Base-by-base conservation (phyloP, 1,140 invertebrate genomes). In the Ips typographus region DNA sequence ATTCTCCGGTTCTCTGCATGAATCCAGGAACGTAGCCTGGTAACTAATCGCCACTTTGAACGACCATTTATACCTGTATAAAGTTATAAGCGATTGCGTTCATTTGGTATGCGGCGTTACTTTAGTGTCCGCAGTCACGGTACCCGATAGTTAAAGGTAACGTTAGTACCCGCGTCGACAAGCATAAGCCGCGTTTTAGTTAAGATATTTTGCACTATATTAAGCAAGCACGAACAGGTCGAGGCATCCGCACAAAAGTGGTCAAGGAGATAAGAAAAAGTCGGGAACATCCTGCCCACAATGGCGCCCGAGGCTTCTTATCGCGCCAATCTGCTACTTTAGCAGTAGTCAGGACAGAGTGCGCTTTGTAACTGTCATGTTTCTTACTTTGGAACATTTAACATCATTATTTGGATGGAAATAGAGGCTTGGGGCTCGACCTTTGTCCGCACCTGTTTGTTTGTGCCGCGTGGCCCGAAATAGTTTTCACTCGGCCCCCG, bases 351-450 rank as follows among this genome's bases (percentile, higher is more conserved):
- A 22, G 22, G 52, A 4, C 62, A 40, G 52, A 65, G 36, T 42
- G 44, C 62, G 62, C 62, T 65, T 65, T 65, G 62, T 65, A 65
- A 40, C 62, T 53, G 62, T 65, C 62, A 65, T 65, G 62, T 65
- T 65, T 65, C 51, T 22, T 36, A 55, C 49, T 53, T 55, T 39
- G 52, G 40, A 42, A 53, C 62, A 65, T 65, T 65, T 65, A 65
- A 65, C 62, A 65, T 65, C 62, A 55, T 65, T 65, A 65, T 65
- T 22, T 65, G 62, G 40, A 8, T 55, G 40, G 43, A 55, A 65
- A 65, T 55, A 65, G 51, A 65, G 62, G 40, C 52, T 42, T 65
- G 53, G 22, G 22, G 22, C 22, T 22, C 22, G 22, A 22, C 42
- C 36, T 65, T 65, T 65, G 49, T 55, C 37, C 37, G 52, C 52